Evolutionary conservation across 2,888 invertebrate genomes (phyloP), one percentile per base, ranked within the genome.

Genomic region (Chorisops tibialis): DNA sequence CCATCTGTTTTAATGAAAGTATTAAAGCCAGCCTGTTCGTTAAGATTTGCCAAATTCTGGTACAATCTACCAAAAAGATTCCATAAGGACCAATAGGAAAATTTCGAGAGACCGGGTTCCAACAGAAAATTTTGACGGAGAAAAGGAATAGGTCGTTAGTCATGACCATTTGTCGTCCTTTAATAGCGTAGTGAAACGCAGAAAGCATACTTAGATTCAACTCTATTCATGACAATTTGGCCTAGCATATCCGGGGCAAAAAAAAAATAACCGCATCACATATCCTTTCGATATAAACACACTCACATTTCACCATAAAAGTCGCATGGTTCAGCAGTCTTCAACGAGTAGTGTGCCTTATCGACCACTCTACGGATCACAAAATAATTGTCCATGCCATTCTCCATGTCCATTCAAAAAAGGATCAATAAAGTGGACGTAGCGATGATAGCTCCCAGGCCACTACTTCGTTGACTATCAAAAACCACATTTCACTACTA

Each of bases 101-200:
- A 30, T 30, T 9, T 9, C 30, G 30, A 30, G n/a, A 30, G 9
- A 30, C 5, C 5, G 30, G 30, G 9, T 9, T 30, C 30, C 7
- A 30, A 30, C 30, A 9, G 30, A 30, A 30, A 30, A 30, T 14
- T 12, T 9, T 2, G 30, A 56, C 9, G 56, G 11, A 43, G 24
- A 52, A 56, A 43, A 43, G 59, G 65, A 63, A 65, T 68, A 67
- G 67, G 67, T 67, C 66, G 63, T 61, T 38, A 62, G 66, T 62
- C 66, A 66, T 64, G 65, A 63, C 59, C 66, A 66, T 66, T 68
- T 68, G 67, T 63, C 63, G 62, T 62, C 63, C 65, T 63, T 68
- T 62, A 67, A 60, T 52, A 63, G 47, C 61, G 50, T 54, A 59
- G 16, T 6, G 9, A 16, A 50, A 18, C 19, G 41, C 65, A 63